phyloP scores from a whole-genome alignment of 2,888 invertebrate species.

The Chirona hameri region DNA sequence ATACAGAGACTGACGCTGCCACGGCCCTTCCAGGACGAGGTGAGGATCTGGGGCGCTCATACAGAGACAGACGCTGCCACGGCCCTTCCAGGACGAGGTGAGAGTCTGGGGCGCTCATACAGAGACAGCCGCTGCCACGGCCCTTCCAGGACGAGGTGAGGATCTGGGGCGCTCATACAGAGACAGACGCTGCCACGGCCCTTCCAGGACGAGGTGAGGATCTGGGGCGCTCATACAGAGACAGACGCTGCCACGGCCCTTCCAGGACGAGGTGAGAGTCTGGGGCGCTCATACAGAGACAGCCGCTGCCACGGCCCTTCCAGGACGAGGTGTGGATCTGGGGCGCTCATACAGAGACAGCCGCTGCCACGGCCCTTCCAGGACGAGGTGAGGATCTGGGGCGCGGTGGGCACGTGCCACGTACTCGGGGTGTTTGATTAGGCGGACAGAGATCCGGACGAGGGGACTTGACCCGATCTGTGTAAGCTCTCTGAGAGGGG shows the following conservation, averaged over 20 bases:
- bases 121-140: constrained; percentile 65
- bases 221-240: constrained; percentile 72
- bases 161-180: constrained; percentile 71
- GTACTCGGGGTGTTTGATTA: no score
- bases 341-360: constrained; percentile 68
- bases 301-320: constrained; percentile 69
- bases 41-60: constrained; percentile 77
- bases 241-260: constrained; percentile 65
- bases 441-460: no score
- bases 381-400: constrained; percentile 55
- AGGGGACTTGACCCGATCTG: no score
- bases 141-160: constrained; percentile 78
- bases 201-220: constrained; percentile 78
- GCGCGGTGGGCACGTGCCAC: no score
- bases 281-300: constrained; percentile 69
- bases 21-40: constrained; percentile 71
- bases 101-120: constrained; percentile 74
- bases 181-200: constrained; percentile 65
- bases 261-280: constrained; percentile 78
- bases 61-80: constrained; percentile 65
- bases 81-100: constrained; percentile 74
- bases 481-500: no score
- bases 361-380: constrained; percentile 72
- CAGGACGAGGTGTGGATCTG: constrained; percentile 76
- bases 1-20: constrained; percentile 70